These are phyloP conservation scores for Drosophila algonquin DNA, from an alignment of 2,888 invertebrate species.

Conservation along the genomic window DNA sequence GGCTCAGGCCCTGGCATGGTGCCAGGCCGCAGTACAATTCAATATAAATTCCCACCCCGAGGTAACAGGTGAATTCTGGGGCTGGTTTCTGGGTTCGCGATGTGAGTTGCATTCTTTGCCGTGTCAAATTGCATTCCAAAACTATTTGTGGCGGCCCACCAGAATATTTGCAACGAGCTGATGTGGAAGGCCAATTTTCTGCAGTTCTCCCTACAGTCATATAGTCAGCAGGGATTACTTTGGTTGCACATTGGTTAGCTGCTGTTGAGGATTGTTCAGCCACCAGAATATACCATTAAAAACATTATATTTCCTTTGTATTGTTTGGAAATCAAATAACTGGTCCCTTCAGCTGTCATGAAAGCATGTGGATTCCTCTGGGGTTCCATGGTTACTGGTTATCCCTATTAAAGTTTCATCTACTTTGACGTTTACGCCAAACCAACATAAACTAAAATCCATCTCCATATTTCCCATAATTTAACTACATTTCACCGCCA, in stretches of 20 bases:
- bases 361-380: too few species aligned
- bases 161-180: constrained; percentile 45
- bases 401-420: too few species aligned
- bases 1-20: constrained; percentile 18
- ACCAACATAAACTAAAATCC: not conserved
- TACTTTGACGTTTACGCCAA: not conserved
- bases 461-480: not conserved
- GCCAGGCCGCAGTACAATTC: constrained; percentile 54
- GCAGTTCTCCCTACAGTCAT: too few species aligned
- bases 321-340: too few species aligned
- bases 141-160: constrained; percentile 51
- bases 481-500: not conserved
- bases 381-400: too few species aligned
- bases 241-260: not conserved
- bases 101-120: constrained; percentile 51
- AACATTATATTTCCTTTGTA: too few species aligned
- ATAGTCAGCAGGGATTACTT: not conserved
- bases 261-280: too few species aligned
- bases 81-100: too few species aligned
- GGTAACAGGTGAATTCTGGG: constrained; percentile 63
- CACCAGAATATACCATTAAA: too few species aligned
- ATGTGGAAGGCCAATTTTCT: constrained; percentile 44
- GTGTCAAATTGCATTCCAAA: constrained; percentile 60
- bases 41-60: constrained; percentile 64
- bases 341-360: too few species aligned